A percentile compares a stretch with the other conserved stretches of the same genome.
These are phyloP conservation scores for Podocnemis expansa DNA, from an alignment of 2,113 vertebrate genomes.

Conservation along the genomic window DNA sequence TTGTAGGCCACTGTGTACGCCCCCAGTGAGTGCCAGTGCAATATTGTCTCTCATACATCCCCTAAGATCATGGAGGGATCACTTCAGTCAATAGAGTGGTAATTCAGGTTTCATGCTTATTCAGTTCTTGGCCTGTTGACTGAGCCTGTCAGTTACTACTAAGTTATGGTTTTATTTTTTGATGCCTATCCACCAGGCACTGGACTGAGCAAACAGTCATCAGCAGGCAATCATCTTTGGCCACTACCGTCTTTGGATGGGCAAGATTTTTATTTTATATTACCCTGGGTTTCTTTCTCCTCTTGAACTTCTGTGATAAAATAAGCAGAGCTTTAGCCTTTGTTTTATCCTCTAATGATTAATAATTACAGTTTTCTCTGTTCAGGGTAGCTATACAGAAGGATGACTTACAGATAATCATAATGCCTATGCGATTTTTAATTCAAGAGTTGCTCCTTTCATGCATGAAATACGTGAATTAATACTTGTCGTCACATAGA, in stretches of 20 bases:
- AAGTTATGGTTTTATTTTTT: background rate
- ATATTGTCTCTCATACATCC: background rate
- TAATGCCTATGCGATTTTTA: background rate
- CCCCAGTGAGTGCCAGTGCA: background rate
- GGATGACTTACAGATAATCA: background rate
- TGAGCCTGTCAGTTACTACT: rapidly evolving
- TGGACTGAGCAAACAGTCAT: background rate
- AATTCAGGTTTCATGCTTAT: background rate
- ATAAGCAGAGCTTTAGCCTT: background rate
- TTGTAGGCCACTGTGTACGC: background rate
- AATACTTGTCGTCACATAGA: background rate
- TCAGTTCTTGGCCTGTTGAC: background rate
- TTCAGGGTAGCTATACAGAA: background rate
- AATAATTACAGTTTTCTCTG: background rate
- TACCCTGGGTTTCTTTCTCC: background rate
- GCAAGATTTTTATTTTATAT: background rate
- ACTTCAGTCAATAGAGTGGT: background rate
- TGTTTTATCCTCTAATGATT: background rate
- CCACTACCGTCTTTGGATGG: background rate
- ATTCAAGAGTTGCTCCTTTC: background rate
- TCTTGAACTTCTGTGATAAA: background rate
- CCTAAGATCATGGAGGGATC: background rate
- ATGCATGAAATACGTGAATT: background rate
- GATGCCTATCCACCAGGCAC: rapidly evolving
- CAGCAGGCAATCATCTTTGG: background rate